A percentile compares a stretch with the other conserved stretches of the same genome.
Evolutionary conservation across 2,113 vertebrate species (phyloP).

Genomic region (Smithornis capensis): DNA sequence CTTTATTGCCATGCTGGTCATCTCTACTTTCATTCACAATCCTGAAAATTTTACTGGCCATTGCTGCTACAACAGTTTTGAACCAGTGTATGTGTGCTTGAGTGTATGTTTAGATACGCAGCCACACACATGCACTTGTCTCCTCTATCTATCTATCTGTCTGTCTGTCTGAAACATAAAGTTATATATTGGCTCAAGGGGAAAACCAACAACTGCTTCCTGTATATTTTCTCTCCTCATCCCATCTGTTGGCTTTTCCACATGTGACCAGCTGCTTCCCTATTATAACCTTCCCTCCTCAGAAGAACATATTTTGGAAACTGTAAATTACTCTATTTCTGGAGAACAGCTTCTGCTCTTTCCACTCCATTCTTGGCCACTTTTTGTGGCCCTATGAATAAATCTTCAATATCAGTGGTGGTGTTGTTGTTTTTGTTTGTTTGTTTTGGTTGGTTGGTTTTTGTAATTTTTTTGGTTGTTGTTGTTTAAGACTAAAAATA

Average conservation of each 20-base stretch:
- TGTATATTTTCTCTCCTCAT: neutral
- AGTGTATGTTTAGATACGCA: neutral
- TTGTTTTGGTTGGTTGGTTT: accelerated
- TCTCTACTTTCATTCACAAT: neutral
- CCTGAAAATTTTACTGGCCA: neutral
- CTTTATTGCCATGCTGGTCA: neutral
- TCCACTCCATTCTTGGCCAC: neutral
- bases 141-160: neutral
- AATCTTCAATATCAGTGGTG: neutral
- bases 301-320: neutral
- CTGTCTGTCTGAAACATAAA: neutral
- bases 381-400: neutral
- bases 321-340: neutral
- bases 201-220: neutral
- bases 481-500: neutral
- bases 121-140: neutral
- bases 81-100: neutral
- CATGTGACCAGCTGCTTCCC: neutral
- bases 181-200: neutral
- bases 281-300: neutral
- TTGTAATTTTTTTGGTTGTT: accelerated
- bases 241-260: neutral
- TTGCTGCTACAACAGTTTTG: neutral
- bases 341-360: neutral
- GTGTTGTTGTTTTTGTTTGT: neutral